Evolutionary conservation across 2,113 vertebrate species (phyloP), one percentile per base, ranked within the genome.

Genomic region (Maccullochella peelii): DNA sequence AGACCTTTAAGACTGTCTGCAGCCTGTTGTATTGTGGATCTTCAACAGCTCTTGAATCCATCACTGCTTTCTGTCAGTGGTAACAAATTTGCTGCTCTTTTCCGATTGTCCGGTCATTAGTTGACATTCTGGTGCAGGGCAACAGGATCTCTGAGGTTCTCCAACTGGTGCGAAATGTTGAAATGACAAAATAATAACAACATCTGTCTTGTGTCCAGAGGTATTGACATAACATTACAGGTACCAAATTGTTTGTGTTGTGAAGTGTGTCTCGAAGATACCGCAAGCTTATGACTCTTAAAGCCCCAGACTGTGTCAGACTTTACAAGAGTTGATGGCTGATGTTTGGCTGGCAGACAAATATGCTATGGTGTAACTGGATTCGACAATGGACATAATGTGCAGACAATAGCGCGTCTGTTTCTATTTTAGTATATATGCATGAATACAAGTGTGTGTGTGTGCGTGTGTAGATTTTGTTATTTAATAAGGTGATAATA

Each of bases 181-280:
- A 96, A 97, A 97, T 95, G 95, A 95, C 96, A 95, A 96, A 97
- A 95, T 97, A 98, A 98, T 97, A 97, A 97, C 96, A 96, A 95
- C 97, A 99, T 99, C 97, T 96, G 95, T 99, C 97, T 99, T 97
- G 95, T 97, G 96, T 97, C 96, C 94, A 84, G 91, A 91, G 91
- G 95, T 98, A 99, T 97, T 97, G 98, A 98, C 97, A 95, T 89
- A 94, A 95, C 93, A 96, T 97, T 97, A 97, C 96, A 94, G 95
- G 90, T 95, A 91, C 92, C 97, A 98, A 97, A 98, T 97, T 97
- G 97, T 96, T 97, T 97, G 96, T 98, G 97, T 97, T 96, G 92
- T 96, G 96, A 96, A 97, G 96, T 97, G 95, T 97, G 93, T 97
- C 96, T 96, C 85, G 75, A 71, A 97, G 96, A 97, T 95, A 96